phyloP scores from a whole-genome alignment of 2,797 vertebrate species.

The Danio choprae region DNA sequence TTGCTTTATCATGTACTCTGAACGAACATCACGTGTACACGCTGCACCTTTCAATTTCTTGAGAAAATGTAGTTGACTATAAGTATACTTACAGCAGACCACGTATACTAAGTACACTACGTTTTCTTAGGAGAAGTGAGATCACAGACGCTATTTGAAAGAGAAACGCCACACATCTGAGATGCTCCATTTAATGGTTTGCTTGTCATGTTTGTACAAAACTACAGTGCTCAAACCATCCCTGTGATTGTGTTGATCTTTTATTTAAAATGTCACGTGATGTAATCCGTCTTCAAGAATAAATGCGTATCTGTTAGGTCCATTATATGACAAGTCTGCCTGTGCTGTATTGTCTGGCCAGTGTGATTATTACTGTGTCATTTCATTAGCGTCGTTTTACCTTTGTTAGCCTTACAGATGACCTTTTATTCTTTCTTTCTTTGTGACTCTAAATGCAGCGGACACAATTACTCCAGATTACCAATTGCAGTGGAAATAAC shows the following conservation, averaged over 20 bases:
- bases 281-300: not conserved
- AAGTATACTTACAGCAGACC: conserved; percentile 76
- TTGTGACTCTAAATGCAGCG: conserved; percentile 10
- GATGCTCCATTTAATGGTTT: not conserved
- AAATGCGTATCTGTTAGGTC: not conserved
- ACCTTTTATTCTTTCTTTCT: not conserved
- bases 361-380: conserved; percentile 28
- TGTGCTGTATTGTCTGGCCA: not conserved
- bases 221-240: not conserved
- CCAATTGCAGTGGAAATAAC: conserved; percentile 41
- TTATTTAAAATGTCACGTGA: not conserved
- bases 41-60: conserved; percentile 63
- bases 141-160: conserved; percentile 1
- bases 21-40: conserved; percentile 6
- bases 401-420: conserved; percentile 8
- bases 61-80: conserved; percentile 84
- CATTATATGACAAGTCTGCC: not conserved
- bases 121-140: conserved; percentile 76
- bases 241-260: not conserved
- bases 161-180: not conserved
- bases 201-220: not conserved
- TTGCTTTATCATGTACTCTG: not conserved
- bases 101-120: conserved; percentile 86
- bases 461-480: conserved; percentile 27
- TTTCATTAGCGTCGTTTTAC: conserved; percentile 4